Evolutionary conservation across 2,113 vertebrate species (phyloP).

Genomic region (Psilopogon haemacephalus): DNA sequence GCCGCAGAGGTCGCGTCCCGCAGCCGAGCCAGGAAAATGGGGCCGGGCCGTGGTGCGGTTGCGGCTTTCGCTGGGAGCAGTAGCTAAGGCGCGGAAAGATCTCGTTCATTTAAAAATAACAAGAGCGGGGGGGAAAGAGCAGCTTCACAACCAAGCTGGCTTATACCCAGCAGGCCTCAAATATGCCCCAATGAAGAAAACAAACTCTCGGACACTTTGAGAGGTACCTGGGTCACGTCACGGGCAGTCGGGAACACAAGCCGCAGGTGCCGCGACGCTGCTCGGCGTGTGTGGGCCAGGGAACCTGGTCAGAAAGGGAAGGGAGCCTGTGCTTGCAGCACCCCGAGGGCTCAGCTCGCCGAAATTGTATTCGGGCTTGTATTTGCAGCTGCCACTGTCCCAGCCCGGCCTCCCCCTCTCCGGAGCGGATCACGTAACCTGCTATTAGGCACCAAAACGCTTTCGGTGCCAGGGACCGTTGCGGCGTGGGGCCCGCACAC

Average conservation of each 20-base stretch:
- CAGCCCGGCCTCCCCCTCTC: too few relatives aligned
- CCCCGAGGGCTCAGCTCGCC: accelerated
- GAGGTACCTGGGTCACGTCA: background rate
- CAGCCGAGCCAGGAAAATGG: background rate
- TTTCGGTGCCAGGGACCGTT: too few relatives aligned
- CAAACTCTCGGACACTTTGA: background rate
- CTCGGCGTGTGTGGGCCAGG: too few relatives aligned
- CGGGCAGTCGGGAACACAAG: background rate
- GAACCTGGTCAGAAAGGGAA: too few relatives aligned
- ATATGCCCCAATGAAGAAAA: background rate
- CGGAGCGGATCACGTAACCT: accelerated
- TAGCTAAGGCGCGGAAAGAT: background rate
- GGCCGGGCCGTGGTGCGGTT: background rate
- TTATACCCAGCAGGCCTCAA: background rate
- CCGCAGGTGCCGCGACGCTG: background rate
- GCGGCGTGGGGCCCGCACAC: too few relatives aligned
- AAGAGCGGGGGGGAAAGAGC: too few relatives aligned
- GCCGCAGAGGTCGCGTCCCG: background rate
- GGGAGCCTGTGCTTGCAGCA: accelerated
- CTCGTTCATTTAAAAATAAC: background rate
- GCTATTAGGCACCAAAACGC: background rate
- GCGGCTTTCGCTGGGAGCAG: background rate
- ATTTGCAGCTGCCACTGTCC: background rate
- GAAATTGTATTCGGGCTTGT: background rate
- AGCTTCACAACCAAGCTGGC: too few relatives aligned